These are phyloP conservation scores for Myotis vivesi DNA, from an alignment of 2,797 vertebrate genomes.

Conservation along the genomic window DNA sequence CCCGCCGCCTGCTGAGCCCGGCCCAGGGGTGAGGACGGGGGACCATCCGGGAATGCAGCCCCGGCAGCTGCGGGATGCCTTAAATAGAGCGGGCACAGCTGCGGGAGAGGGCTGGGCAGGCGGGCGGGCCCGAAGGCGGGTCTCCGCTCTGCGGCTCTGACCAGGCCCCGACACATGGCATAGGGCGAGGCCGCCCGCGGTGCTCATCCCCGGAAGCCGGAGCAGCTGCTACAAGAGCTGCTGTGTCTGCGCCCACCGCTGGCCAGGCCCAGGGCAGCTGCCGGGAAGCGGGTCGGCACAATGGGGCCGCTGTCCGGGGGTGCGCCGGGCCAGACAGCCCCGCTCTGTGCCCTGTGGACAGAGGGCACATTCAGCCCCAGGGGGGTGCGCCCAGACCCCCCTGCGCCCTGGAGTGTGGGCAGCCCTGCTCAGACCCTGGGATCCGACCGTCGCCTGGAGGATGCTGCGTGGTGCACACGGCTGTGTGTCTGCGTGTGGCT, in stretches of 20 bases:
- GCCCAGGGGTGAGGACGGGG: neutral
- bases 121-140: neutral
- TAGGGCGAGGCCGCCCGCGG: neutral
- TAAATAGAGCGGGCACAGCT: slow-evolving; percentile 61
- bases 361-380: neutral
- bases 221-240: slow-evolving; percentile 43
- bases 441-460: neutral
- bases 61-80: slow-evolving; percentile 60
- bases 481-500: rapidly evolving
- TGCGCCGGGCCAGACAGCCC: neutral
- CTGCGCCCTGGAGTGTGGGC: neutral
- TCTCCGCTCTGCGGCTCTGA: neutral
- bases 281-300: neutral
- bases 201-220: neutral
- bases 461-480: rapidly evolving
- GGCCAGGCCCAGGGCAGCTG: slow-evolving; percentile 15
- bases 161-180: neutral
- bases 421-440: neutral
- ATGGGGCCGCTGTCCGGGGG: neutral
- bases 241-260: neutral
- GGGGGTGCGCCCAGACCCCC: neutral
- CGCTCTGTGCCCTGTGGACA: neutral
- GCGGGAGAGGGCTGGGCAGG: neutral
- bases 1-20: slow-evolving; percentile 18
- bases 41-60: neutral